phyloP scores from a whole-genome alignment of 2,113 vertebrate genomes.

The Trogon melanurus region DNA sequence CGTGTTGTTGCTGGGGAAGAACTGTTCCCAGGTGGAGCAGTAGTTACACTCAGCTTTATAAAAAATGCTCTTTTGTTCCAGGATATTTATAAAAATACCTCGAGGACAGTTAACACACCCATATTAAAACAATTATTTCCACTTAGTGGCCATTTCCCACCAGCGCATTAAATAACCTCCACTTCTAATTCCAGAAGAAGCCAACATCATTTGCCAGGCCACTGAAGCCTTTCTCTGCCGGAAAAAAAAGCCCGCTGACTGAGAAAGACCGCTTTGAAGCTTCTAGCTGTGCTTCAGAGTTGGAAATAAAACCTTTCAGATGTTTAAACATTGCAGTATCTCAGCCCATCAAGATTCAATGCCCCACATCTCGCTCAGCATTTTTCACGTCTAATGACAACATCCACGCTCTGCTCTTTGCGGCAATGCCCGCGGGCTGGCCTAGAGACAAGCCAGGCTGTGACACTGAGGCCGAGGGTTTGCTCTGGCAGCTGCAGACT shows the following conservation, averaged over 20 bases:
- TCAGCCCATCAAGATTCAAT: background rate
- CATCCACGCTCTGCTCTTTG: background rate
- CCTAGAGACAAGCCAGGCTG: background rate
- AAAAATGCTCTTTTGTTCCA: background rate
- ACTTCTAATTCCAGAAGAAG: background rate
- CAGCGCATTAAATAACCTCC: background rate
- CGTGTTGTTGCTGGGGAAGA: background rate
- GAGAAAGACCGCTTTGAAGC: background rate
- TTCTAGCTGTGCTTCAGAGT: background rate
- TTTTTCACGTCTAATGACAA: background rate
- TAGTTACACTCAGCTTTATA: background rate
- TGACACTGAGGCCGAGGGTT: background rate
- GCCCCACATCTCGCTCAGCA: background rate
- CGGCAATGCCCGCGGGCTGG: background rate
- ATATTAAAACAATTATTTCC: constrained; percentile 45
- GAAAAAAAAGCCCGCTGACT: background rate
- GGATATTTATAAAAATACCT: constrained; percentile 26
- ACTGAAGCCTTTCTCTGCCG: background rate
- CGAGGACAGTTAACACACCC: constrained; percentile 10
- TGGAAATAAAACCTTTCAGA: constrained; percentile 13
- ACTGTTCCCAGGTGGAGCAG: constrained; percentile 33
- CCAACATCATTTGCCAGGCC: background rate
- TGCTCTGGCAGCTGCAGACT: background rate
- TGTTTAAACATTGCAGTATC: background rate
- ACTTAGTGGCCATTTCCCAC: constrained; percentile 41